Conservation (phyloP, 2,113 vertebrate species). For the Bettongia penicillata region DNA sequence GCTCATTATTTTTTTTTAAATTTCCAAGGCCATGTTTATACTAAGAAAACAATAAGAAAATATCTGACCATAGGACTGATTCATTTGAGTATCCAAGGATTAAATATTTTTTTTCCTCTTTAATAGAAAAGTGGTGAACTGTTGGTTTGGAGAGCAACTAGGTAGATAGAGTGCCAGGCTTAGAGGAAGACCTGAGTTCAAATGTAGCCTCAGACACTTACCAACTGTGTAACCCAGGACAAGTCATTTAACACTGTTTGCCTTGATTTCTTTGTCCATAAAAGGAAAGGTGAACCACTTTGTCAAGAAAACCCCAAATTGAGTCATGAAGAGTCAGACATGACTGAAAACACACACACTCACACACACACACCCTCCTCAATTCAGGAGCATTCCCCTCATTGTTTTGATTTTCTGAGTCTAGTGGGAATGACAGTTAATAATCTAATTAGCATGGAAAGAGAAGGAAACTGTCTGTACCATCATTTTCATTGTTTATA, state of each 20-base stretch:
- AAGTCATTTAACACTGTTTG: neutral
- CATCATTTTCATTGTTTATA: conserved; percentile 44
- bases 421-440: neutral
- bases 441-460: neutral
- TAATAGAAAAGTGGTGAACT: neutral
- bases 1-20: neutral
- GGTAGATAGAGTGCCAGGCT: neutral
- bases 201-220: neutral
- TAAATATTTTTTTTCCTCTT: neutral
- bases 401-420: conserved; percentile 1
- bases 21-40: neutral
- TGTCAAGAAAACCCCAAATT: too few relatives aligned
- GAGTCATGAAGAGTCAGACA: too few relatives aligned
- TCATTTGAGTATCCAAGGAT: neutral
- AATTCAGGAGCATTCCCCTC: conserved; percentile 2
- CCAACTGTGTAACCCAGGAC: neutral
- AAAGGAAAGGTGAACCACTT: too few relatives aligned
- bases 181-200: neutral
- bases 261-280: neutral
- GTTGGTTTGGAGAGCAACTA: neutral
- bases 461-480: conserved; percentile 26
- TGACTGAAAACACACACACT: too few relatives aligned
- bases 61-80: neutral
- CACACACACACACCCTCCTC: neutral
- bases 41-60: conserved; percentile 12